Conservation (phyloP, 2,888 invertebrate species). For the Torymus aiolomorphi region DNA sequence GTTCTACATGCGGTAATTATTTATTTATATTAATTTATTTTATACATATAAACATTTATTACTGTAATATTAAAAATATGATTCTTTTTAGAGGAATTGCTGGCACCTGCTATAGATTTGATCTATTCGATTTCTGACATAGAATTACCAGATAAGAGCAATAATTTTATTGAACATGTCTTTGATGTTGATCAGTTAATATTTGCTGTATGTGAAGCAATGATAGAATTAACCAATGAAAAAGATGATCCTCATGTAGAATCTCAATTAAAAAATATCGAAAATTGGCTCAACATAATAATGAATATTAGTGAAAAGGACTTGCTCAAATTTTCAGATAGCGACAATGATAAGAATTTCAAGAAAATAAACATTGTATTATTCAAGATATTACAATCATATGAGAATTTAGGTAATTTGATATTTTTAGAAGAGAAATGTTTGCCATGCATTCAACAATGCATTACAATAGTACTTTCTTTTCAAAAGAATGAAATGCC, state of each 20-base stretch:
- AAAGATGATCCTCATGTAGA: constrained; percentile 56
- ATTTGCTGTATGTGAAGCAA: constrained; percentile 64
- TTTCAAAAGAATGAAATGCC: constrained; percentile 63
- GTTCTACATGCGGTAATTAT: constrained; percentile 80
- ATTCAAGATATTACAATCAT: constrained; percentile 64
- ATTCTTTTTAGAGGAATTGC: constrained; percentile 64
- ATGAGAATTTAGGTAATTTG: constrained; percentile 61
- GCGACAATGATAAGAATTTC: constrained; percentile 55
- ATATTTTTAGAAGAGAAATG: constrained; percentile 63
- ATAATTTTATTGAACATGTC: constrained; percentile 60
- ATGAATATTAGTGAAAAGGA: constrained; percentile 60
- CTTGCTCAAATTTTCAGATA: constrained; percentile 53
- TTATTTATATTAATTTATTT: background rate
- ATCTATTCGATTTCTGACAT: constrained; percentile 63
- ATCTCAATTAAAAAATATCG: constrained; percentile 60
- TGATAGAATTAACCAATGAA: constrained; percentile 62
- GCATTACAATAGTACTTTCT: constrained; percentile 65
- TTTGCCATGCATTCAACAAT: constrained; percentile 65
- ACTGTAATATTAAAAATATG: constrained; percentile 4
- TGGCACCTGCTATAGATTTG: constrained; percentile 65
- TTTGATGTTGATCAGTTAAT: constrained; percentile 63
- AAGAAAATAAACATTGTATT: constrained; percentile 61
- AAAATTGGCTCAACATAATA: constrained; percentile 66
- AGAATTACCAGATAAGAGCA: constrained; percentile 55
- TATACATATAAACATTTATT: constrained; percentile 27